A percentile compares a stretch with the other conserved stretches of the same genome.
Conservation (phyloP, 1,140 invertebrate species). For the Teleopsis dalmanni region DNA sequence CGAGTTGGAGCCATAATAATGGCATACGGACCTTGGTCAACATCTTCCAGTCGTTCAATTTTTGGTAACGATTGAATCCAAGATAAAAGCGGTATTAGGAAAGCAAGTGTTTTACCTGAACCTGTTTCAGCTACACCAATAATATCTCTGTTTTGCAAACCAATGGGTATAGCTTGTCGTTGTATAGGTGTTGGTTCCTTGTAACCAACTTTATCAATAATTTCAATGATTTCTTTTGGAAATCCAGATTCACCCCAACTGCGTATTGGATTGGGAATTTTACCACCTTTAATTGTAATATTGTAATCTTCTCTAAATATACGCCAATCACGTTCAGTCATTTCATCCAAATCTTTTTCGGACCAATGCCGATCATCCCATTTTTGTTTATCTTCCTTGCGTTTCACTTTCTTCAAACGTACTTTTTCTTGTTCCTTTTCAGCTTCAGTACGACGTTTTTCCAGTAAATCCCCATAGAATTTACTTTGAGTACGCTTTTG, state of each 20-base stretch:
- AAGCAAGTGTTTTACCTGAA: constrained; percentile 97
- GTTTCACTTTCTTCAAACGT: constrained; percentile 86
- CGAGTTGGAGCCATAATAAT: constrained; percentile 97
- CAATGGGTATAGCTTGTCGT: constrained; percentile 97
- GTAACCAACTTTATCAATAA: constrained; percentile 93
- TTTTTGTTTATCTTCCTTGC: constrained; percentile 95
- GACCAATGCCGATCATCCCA: constrained; percentile 99
- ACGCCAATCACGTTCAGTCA: constrained; percentile 99
- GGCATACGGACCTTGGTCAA: constrained; percentile 96
- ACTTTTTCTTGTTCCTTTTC: constrained; percentile 98
- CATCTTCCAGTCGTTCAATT: constrained; percentile 84
- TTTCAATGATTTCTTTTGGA: constrained; percentile 85
- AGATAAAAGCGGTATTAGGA: constrained; percentile 91
- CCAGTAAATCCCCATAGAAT: constrained; percentile 95
- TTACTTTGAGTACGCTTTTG: constrained; percentile 97
- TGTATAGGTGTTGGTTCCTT: constrained; percentile 99
- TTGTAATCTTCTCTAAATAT: constrained; percentile 99
- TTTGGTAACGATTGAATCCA: constrained; percentile 99
- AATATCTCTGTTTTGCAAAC: constrained; percentile 96
- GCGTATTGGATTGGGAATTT: constrained; percentile 92
- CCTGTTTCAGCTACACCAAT: constrained; percentile 99
- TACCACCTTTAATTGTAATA: constrained; percentile 96
- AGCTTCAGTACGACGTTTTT: constrained; percentile 88
- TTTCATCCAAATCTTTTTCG: constrained; percentile 88
- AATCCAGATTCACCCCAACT: constrained; percentile 93